Evolutionary conservation across 2,888 invertebrate genomes (phyloP).

Genomic region (Platycheirus rosarum): DNA sequence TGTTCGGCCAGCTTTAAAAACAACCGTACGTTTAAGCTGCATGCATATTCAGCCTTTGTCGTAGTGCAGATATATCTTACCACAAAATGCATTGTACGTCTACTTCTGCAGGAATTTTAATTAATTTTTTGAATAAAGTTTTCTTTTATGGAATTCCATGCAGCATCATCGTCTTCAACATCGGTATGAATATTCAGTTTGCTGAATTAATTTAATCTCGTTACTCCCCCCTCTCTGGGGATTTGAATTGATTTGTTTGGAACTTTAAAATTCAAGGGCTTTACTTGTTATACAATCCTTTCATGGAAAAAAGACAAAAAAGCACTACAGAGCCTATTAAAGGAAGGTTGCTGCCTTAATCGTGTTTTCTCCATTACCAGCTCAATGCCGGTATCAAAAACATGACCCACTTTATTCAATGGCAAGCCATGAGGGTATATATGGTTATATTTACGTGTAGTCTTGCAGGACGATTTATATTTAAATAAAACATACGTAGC

Average conservation of each 20-base stretch:
- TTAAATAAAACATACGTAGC: neutral
- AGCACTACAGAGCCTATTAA: slow-evolving; percentile 12
- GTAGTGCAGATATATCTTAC: slow-evolving; percentile 56
- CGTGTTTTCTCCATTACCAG: slow-evolving; percentile 36
- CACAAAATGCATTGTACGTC: slow-evolving; percentile 31
- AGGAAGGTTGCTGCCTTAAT: slow-evolving; percentile 8
- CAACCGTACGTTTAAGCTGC: slow-evolving; percentile 10
- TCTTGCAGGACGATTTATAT: neutral
- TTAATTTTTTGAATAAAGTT: slow-evolving; percentile 56
- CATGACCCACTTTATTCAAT: slow-evolving; percentile 17
- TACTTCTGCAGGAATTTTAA: slow-evolving; percentile 60
- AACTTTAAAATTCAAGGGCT: slow-evolving; percentile 37
- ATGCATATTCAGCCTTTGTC: slow-evolving; percentile 32
- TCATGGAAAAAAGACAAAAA: slow-evolving; percentile 3
- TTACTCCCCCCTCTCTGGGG: slow-evolving; percentile 4
- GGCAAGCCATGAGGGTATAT: neutral
- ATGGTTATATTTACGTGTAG: neutral
- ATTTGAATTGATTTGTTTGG: slow-evolving; percentile 44
- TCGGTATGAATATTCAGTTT: slow-evolving; percentile 56
- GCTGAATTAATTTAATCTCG: slow-evolving; percentile 49
- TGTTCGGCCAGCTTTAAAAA: too few relatives aligned
- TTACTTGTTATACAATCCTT: slow-evolving; percentile 26
- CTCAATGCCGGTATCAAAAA: slow-evolving; percentile 39
- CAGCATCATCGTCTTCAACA: slow-evolving; percentile 8
- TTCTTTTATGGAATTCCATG: slow-evolving; percentile 48